Evolutionary conservation across 1,140 invertebrate genomes (phyloP).

Genomic region (Hyphantria cunea): DNA sequence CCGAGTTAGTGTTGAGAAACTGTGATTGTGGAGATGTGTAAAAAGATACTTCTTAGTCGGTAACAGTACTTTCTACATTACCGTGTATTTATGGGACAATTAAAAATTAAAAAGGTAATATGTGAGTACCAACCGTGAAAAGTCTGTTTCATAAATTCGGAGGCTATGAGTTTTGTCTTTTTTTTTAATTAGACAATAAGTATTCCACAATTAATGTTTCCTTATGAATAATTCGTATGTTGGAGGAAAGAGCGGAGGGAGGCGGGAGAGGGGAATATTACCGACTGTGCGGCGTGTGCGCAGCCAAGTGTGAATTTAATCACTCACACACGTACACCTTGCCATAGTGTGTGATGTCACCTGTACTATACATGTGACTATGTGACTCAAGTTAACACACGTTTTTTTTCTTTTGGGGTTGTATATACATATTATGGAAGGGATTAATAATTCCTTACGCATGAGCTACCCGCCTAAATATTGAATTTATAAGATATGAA

Average conservation of each 20-base stretch:
- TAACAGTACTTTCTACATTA: not conserved
- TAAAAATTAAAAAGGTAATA: constrained; percentile 1
- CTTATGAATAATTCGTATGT: constrained; percentile 36
- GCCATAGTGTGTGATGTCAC: constrained; percentile 48
- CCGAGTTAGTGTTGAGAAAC: no score
- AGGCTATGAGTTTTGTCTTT: constrained; percentile 9
- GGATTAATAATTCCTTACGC: no score
- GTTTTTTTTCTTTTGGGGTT: constrained; percentile 28
- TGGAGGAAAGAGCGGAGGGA: not conserved
- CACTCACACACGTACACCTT: constrained; percentile 33
- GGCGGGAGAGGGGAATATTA: not conserved
- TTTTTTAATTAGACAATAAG: constrained; percentile 25
- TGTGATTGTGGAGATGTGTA: no score
- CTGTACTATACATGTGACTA: constrained; percentile 38
- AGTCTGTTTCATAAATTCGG: constrained; percentile 1
- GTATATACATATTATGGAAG: not conserved
- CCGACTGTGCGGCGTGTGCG: constrained; percentile 9
- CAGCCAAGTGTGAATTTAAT: constrained; percentile 53
- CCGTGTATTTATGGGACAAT: not conserved
- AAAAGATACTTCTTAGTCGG: no score
- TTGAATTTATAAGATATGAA: no score
- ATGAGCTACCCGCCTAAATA: no score
- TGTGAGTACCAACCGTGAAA: constrained; percentile 8
- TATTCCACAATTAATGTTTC: constrained; percentile 29
- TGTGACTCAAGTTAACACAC: constrained; percentile 34